Evolutionary conservation across 2,113 vertebrate genomes (phyloP).

Genomic region (Rhinoderma darwinii): DNA sequence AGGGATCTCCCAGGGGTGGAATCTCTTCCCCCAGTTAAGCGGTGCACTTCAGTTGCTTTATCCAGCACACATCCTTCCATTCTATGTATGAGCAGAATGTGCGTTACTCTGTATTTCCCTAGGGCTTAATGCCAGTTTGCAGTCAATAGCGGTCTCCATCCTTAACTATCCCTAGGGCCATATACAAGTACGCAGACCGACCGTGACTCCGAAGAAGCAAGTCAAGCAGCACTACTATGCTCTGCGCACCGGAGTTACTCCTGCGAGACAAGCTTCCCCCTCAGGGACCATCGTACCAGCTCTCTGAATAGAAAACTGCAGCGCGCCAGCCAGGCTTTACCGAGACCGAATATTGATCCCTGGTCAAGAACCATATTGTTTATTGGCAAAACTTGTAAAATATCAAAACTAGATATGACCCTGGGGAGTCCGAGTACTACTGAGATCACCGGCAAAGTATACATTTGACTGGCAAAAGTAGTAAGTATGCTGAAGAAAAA

Average conservation of each 20-base stretch:
- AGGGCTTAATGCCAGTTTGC: background rate
- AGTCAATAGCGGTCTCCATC: conserved; percentile 6
- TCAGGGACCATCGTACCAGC: background rate
- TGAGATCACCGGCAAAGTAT: background rate
- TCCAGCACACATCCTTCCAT: background rate
- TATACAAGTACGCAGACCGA: background rate
- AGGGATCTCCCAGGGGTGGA: background rate
- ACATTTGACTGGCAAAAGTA: background rate
- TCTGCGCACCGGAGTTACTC: conserved; percentile 15
- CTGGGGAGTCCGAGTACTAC: background rate
- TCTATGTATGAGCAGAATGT: background rate
- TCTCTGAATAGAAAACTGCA: conserved; percentile 11
- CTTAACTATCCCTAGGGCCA: background rate
- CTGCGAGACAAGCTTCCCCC: background rate
- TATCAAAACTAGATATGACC: background rate
- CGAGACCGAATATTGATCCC: background rate
- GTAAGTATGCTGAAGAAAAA: background rate
- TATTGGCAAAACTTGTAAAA: background rate
- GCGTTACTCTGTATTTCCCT: background rate
- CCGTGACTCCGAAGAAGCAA: background rate
- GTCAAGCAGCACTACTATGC: background rate
- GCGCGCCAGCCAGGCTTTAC: background rate
- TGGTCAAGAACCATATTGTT: background rate
- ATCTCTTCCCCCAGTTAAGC: background rate
- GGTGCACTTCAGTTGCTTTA: background rate